A percentile compares a stretch with the other conserved stretches of the same genome.
Conservation (phyloP, 2,113 vertebrate species). For the Mungos mungo region DNA sequence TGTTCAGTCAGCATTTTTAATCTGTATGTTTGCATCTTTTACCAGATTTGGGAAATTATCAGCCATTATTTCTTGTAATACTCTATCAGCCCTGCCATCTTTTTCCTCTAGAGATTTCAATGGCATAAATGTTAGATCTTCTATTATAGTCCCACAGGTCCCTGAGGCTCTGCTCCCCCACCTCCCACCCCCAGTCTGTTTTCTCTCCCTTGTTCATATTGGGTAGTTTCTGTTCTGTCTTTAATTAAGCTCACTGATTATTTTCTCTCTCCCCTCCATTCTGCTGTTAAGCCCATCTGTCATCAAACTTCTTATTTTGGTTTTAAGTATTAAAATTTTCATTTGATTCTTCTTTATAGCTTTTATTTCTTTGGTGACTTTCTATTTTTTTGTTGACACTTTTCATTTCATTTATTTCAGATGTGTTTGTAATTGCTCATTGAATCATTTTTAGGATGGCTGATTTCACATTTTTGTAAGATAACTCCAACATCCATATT, state of each 20-base stretch:
- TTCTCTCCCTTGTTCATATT: not conserved
- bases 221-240: not conserved
- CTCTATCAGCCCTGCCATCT: not conserved
- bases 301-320: not conserved
- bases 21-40: not conserved
- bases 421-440: not conserved
- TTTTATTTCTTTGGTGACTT: constrained; percentile 20
- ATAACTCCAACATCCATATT: not conserved
- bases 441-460: constrained; percentile 15
- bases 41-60: not conserved
- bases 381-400: not conserved
- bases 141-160: not conserved
- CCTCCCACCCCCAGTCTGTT: not conserved
- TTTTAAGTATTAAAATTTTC: constrained; percentile 33
- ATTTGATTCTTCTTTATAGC: not conserved
- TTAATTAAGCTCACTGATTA: constrained; percentile 1
- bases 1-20: not conserved
- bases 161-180: not conserved
- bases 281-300: not conserved
- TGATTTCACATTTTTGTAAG: constrained; percentile 9
- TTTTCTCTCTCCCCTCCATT: not conserved
- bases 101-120: not conserved
- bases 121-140: not conserved
- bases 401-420: constrained; percentile 28
- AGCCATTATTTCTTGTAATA: not conserved